phyloP scores from a whole-genome alignment of 2,888 invertebrate genomes.

The Cosmorhoe ocellata region DNA sequence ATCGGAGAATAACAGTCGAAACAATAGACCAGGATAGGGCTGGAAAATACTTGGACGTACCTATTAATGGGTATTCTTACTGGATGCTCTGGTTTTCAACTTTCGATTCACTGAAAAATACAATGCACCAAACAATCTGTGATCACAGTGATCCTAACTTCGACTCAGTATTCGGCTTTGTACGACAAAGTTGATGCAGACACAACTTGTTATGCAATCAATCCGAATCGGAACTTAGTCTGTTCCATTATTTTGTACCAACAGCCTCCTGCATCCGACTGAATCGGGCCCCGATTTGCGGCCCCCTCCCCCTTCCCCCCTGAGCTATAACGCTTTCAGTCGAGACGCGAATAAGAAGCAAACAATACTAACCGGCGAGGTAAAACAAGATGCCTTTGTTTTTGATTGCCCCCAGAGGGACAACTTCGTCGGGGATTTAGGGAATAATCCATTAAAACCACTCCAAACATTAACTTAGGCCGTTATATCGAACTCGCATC shows the following conservation, averaged over 20 bases:
- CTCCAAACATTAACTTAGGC: no score
- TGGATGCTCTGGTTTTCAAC: no score
- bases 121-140: no score
- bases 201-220: constrained; percentile 13
- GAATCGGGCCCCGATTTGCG: background rate
- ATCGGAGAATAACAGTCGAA: constrained; percentile 14
- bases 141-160: no score
- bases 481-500: no score
- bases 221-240: constrained; percentile 14
- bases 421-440: no score
- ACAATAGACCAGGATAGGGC: background rate
- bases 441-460: no score
- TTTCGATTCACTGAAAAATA: no score
- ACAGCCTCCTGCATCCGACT: constrained; percentile 14
- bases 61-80: no score
- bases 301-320: background rate
- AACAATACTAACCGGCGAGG: background rate
- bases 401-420: no score
- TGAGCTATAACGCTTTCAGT: background rate
- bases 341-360: constrained; percentile 4
- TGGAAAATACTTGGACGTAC: no score
- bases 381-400: no score
- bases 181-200: background rate
- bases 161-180: background rate
- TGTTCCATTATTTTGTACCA: constrained; percentile 24